Base-by-base conservation (phyloP, 2,113 vertebrate genomes). In the Romanogobio albipinnatus region DNA sequence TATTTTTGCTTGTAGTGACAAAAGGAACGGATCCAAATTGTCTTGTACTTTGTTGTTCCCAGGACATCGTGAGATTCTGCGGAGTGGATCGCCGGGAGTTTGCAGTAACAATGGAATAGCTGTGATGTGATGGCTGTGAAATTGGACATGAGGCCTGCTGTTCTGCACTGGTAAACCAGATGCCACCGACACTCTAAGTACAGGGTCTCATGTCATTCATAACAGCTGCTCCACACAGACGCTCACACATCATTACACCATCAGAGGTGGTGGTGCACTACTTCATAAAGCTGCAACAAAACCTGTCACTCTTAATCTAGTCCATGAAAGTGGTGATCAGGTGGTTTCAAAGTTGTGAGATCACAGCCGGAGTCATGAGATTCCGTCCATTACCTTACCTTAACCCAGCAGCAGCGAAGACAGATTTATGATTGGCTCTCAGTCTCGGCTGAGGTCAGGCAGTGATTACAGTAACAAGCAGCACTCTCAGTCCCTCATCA, bases 91-190 rank as follows among this genome's bases (percentile, higher is more conserved):
- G 58, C n/a, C 4, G 14, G n/a, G 77, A 45, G 77, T 64, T 79
- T 3, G 58, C 59, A 8, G n/a, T 39, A 43, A 19, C 77, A 68
- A 29, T n/a, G 17, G n/a, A 47, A 68, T 24, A 51, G 43, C 59
- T 78, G 24, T 81, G 77, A 62, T 62, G 62, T 86, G 85, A 86
- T 68, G 74, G 81, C 80, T 82, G 85, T 86, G 80, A 86, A 86
- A 86, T 77, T 83, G 73, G 64, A 83, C 81, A 86, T 79, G 76
- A 61, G 51, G 58, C 81, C 66, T 78, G 26, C 62, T 86, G 80
- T 77, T 82, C 73, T 80, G 76, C 73, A 59, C 62, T 62, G 76
- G 29, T 83, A 81, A 83, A 86, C 53, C 64, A 86, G 76, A 83
- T 66, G 61, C 78, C 17, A 53, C 39, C 19, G 47, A 61, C 26